Evolutionary conservation across 2,113 vertebrate species (phyloP), one percentile per base, ranked within the genome.

Genomic region (Rhinoptilus africanus): DNA sequence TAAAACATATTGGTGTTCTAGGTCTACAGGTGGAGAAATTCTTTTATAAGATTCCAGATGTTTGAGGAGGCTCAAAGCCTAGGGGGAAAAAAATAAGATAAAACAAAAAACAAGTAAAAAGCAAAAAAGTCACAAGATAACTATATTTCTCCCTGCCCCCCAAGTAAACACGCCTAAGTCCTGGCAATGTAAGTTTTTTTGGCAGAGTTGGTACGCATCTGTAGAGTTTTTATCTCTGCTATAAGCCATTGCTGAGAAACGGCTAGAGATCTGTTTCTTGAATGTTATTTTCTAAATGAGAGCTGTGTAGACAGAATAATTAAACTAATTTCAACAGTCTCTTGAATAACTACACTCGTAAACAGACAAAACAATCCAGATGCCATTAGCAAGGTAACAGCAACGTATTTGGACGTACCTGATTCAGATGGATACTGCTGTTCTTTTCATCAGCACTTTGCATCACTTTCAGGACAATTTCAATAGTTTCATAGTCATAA

Each of bases 401-500:
- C 28, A 22, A 22, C 30, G 30, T 37, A 66, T 66, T 26, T 34
- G 91, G 57, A 64, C 72, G 35, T 93, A 99, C 99, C 99, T 99
- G 99, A 93, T 95, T 98, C 39, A 99, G 78, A 6, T 98, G 98
- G 89, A 99, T 98, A 85, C 91, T 97, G 37, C 97, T 96, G 81
- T 98, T 98, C 78, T 97, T 98, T 64, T 99, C 99, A 85, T 99
- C 98, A 9, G 99, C 98, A 69, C 96, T 98, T 92, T 99, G 98
- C 41, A 99, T 98, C 90, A 99, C 99, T 93, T 98, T 99, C 80
- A 99, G 97, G 87, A 99, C 96, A 47, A 98, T 97, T 96, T 99
- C 99, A 48, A 99, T 99, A 94, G 98, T 98, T 97, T 99, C 99
- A 24, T 99, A 99, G 93, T 99, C 99, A 85, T 99, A 99, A 11